Percentiles rank a stretch among this genome's conserved stretches.
Evolutionary conservation across 1,140 invertebrate species (phyloP).

Genomic region (Drosophila nebulosa): DNA sequence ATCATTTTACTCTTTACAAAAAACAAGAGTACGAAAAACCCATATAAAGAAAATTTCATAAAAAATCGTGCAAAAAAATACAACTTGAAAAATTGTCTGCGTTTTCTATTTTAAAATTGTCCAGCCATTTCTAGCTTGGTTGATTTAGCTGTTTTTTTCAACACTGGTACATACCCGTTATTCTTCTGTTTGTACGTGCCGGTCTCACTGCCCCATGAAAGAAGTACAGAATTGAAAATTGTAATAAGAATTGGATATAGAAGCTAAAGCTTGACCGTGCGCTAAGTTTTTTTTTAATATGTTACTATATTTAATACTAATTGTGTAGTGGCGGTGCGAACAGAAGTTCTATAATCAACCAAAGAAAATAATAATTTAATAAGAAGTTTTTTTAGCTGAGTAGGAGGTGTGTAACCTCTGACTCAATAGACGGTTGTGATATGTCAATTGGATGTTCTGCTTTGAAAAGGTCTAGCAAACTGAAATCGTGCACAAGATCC

Average conservation of each 20-base stretch:
- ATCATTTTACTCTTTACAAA: no score
- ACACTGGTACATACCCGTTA: not conserved
- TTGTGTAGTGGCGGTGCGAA: no score
- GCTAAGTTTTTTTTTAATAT: not conserved
- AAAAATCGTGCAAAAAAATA: no score
- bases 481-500: constrained; percentile 59
- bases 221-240: not conserved
- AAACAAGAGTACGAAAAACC: no score
- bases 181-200: not conserved
- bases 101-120: not conserved
- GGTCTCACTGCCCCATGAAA: not conserved
- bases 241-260: not conserved
- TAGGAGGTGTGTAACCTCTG: not conserved
- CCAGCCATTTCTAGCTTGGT: not conserved
- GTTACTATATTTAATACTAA: not conserved
- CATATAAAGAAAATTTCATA: no score
- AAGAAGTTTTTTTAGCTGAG: not conserved
- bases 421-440: constrained; percentile 69
- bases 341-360: not conserved
- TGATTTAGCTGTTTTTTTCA: no score
- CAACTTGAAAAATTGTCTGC: no score
- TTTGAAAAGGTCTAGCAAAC: constrained; percentile 68
- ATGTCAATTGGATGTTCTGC: constrained; percentile 76
- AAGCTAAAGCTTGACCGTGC: not conserved
- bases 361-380: not conserved